phyloP scores from a whole-genome alignment of 2,888 invertebrate genomes.

The Stomorhina lunata region DNA sequence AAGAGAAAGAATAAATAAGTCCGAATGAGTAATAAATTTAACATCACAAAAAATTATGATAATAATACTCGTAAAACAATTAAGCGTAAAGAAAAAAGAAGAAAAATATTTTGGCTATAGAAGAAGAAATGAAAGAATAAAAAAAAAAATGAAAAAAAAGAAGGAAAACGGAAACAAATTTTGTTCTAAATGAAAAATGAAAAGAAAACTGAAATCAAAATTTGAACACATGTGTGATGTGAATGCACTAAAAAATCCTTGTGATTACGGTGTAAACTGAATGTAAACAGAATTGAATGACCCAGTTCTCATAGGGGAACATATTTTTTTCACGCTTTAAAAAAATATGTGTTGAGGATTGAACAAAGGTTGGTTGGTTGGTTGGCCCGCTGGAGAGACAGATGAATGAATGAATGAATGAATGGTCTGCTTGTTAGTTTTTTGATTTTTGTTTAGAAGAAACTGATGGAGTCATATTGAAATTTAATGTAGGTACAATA shows the following conservation, averaged over 20 bases:
- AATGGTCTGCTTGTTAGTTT: too few species aligned
- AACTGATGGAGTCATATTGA: not conserved
- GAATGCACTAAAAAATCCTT: constrained; percentile 43
- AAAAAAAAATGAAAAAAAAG: too few species aligned
- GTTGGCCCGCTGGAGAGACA: not conserved
- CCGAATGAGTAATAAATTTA: not conserved
- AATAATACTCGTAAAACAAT: constrained; percentile 11
- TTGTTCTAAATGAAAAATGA: constrained; percentile 14
- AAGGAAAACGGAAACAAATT: not conserved
- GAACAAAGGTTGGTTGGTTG: not conserved
- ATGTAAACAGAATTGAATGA: constrained; percentile 56
- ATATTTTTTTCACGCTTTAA: not conserved
- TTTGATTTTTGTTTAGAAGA: constrained; percentile 14
- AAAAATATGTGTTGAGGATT: not conserved
- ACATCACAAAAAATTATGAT: not conserved
- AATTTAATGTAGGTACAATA: not conserved
- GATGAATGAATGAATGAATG: not conserved
- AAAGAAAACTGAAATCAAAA: constrained; percentile 30
- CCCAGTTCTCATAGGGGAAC: constrained; percentile 47
- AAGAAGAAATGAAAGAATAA: not conserved
- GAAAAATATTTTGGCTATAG: not conserved
- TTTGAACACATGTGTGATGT: constrained; percentile 37
- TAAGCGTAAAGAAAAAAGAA: not conserved
- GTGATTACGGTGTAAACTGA: constrained; percentile 31
- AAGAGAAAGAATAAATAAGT: not conserved